These are phyloP conservation scores for Micrasema minimum DNA, from an alignment of 1,140 invertebrate genomes.

Conservation along the genomic window DNA sequence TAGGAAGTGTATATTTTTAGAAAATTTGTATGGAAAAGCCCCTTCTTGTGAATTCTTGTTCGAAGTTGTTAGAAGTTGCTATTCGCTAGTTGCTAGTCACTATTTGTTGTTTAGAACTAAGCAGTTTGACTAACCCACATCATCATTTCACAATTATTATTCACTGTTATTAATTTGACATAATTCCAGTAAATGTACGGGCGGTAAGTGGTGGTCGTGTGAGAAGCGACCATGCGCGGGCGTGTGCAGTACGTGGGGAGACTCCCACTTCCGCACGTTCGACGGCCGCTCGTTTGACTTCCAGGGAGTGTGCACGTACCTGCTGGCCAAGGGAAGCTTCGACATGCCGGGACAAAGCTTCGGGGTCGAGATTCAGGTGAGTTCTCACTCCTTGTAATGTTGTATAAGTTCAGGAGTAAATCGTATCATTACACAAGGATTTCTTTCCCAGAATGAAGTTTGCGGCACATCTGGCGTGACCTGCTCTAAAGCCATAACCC, in stretches of 20 bases:
- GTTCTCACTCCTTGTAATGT: no score
- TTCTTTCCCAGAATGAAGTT: slow-evolving; percentile 74
- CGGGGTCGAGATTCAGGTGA: slow-evolving; percentile 75
- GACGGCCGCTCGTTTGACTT: slow-evolving; percentile 87
- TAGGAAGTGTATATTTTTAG: no score
- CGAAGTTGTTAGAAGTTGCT: no score
- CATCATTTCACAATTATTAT: no score
- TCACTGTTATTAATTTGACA: no score
- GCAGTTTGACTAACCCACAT: no score
- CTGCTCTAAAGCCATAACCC: slow-evolving; percentile 85
- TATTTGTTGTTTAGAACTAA: no score
- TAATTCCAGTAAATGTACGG: slow-evolving; percentile 70
- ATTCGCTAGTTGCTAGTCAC: no score
- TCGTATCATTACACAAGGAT: not conserved
- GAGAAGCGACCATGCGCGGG: slow-evolving; percentile 73
- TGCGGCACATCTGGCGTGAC: slow-evolving; percentile 88
- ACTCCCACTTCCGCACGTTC: slow-evolving; percentile 89
- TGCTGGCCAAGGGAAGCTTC: slow-evolving; percentile 78
- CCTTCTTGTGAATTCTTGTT: no score
- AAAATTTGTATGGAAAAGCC: no score
- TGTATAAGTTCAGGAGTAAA: no score
- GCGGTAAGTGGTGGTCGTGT: slow-evolving; percentile 77
- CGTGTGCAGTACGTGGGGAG: slow-evolving; percentile 84
- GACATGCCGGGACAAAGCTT: slow-evolving; percentile 72
- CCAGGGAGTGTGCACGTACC: slow-evolving; percentile 88